Evolutionary conservation across 1,140 invertebrate species (phyloP), one percentile per base, ranked within the genome.

Genomic region (Drosophila nigromelanica): DNA sequence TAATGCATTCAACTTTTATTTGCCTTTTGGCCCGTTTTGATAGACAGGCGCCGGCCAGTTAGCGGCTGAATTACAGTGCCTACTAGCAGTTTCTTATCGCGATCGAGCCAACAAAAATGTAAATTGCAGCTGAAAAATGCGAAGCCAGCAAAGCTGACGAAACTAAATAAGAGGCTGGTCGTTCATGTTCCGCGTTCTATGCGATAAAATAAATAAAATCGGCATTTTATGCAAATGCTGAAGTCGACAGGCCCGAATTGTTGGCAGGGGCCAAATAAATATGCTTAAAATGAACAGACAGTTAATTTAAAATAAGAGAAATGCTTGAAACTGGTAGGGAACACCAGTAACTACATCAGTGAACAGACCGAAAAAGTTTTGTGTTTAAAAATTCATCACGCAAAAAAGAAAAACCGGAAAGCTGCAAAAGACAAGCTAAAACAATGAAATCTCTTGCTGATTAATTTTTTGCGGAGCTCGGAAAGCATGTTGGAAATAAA

Each of bases 171-270:
- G 60, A 15, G 55, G 24, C 61, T 64, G 58, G 40, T 45, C 58
- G 30, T 73, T 63, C 54, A 80, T 77, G 24, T 61, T 61, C 35
- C 55, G 51, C 47, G n/a, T n/a, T 24, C 37, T 37, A 7, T 24
- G 74, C 83, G 80, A 89, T 87, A 87, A 87, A 87, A 87, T 82
- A 87, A 83, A 87, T 89, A 89, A 87, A 87, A 87, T 89, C 73
- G 83, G 60, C 81, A 89, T 74, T 87, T 87, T 87, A 87, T 87
- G 83, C 83, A 89, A 87, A 87, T 87, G 72, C 12, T 10, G 18
- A 18, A 47, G 24, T 14, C 33, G 15, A 30, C 11, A 6, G 27
- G 14, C 18, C n/a, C 11, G 47, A 48, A 67, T 61, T 48, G 39
- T 43, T 40, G 51, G 66, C 56, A 51, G 63, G 68, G 60, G 50